phyloP scores from a whole-genome alignment of 2,113 vertebrate species.

The Melanocharis versteri region DNA sequence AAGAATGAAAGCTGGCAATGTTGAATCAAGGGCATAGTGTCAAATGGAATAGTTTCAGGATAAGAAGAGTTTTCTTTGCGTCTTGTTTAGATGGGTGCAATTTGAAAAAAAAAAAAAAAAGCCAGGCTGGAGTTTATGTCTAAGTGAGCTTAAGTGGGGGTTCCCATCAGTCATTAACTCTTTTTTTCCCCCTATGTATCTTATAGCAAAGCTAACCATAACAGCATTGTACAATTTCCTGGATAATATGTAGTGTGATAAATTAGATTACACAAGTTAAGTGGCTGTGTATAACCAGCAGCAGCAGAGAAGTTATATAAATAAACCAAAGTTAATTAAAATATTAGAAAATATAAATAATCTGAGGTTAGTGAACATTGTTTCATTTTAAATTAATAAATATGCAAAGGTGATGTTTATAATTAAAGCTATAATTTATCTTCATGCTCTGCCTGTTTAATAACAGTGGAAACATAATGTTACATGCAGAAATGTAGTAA shows the following conservation, averaged over 20 bases:
- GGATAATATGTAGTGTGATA: neutral
- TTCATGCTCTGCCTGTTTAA: constrained; percentile 76
- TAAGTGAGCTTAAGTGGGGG: neutral
- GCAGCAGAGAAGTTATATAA: constrained; percentile 61
- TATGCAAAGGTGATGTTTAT: constrained; percentile 77
- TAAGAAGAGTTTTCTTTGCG: neutral
- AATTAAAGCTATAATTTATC: constrained; percentile 82
- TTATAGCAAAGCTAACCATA: neutral
- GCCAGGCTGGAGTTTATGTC: neutral
- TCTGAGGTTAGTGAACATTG: constrained; percentile 73
- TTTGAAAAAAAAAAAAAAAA: neutral
- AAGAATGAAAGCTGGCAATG: neutral
- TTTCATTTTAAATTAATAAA: constrained; percentile 77
- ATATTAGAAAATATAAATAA: constrained; percentile 77
- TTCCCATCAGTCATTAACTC: neutral
- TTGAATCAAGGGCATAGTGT: neutral
- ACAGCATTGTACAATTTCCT: constrained; percentile 22
- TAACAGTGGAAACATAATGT: constrained; percentile 74
- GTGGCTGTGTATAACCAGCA: constrained; percentile 57
- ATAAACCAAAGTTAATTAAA: constrained; percentile 79
- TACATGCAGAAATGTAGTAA: constrained; percentile 77
- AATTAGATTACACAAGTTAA: constrained; percentile 48
- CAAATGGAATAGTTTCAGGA: neutral
- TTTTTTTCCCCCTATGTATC: neutral
- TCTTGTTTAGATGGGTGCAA: neutral